Evolutionary conservation across 2,888 invertebrate species (phyloP), one percentile per base, ranked within the genome.

Genomic region (Cerceris rybyensis): DNA sequence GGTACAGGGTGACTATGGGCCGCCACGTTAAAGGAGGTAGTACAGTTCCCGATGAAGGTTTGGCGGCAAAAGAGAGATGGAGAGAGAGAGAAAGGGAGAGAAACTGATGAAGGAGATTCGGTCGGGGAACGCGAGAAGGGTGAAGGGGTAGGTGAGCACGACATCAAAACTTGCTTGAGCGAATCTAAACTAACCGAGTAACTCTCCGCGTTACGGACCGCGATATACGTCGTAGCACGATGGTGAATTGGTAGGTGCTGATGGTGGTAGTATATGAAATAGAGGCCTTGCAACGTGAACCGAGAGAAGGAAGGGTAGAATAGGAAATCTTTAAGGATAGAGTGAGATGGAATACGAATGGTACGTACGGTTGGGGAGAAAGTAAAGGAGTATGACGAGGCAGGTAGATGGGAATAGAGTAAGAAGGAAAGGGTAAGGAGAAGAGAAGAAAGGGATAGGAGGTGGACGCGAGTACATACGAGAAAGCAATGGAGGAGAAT

Each of bases 161-260:
- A 89, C 88, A 90, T 89, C 90, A 88, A 90, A 90, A 90, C 90
- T 90, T 90, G 88, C 87, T 85, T 86, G 84, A 88, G 85, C 88
- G 88, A 89, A 89, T 90, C 89, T 88, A 90, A 90, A 90, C 90
- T 90, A 90, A 89, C 89, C 89, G 88, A 90, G 88, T 90, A 89
- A 90, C 90, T 89, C 88, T 81, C 80, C 79, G 85, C 82, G 88
- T 84, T 87, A 84, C 87, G 84, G 85, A 78, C 75, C 78, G 66
- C 81, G 82, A 84, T 87, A 78, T 85, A 85, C 75, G 73, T 78
- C 79, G 68, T 67, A 52, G 83, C 70, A 55, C 69, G 63, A 75
- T 75, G 78, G 83, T 71, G 83, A 84, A 87, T 83, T 75, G 78
- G 85, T 58, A 69, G 70, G 61, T 64, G 82, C 60, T 74, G 82